These are phyloP conservation scores for Leptobrachium leishanense DNA, from an alignment of 2,113 vertebrate species.

Conservation along the genomic window DNA sequence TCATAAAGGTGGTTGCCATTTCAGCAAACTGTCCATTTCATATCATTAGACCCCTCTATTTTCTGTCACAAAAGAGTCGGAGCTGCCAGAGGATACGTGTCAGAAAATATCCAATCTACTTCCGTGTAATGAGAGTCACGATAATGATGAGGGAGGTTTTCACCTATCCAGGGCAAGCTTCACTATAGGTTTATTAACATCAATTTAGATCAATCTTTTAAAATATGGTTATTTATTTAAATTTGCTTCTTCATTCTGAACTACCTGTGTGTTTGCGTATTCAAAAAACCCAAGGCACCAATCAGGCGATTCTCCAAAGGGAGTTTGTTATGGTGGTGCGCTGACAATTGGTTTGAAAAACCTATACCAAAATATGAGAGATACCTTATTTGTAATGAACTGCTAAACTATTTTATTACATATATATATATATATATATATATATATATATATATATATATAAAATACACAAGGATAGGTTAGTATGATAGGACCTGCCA, in stretches of 20 bases:
- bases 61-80: neutral
- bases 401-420: no score
- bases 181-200: slow-evolving; percentile 17
- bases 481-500: no score
- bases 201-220: slow-evolving; percentile 36
- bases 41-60: neutral
- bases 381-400: no score
- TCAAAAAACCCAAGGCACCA: neutral
- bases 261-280: neutral
- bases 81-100: slow-evolving; percentile 4
- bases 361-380: no score
- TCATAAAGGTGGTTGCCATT: neutral
- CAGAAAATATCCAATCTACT: neutral
- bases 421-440: no score
- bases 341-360: no score
- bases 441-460: no score
- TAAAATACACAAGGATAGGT: no score
- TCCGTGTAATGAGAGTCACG: slow-evolving; percentile 12
- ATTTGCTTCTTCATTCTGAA: neutral
- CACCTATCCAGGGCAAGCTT: neutral
- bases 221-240: slow-evolving; percentile 12
- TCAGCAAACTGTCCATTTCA: slow-evolving; percentile 28
- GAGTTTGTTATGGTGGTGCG: no score
- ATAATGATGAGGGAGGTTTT: slow-evolving; percentile 19
- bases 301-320: no score